phyloP scores from a whole-genome alignment of 2,113 vertebrate species.

The Globicephala melas region DNA sequence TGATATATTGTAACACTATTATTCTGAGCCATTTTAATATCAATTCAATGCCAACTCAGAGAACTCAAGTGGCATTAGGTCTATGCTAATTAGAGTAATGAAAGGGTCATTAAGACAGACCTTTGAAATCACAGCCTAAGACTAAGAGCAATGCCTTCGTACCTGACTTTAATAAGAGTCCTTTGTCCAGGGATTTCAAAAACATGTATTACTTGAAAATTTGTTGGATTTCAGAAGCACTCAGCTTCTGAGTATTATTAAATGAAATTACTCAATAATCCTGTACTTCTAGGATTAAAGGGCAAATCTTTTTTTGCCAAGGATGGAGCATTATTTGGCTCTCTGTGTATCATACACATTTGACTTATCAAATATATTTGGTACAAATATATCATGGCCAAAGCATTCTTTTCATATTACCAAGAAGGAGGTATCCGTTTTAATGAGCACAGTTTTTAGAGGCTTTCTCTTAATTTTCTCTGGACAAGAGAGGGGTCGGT shows the following conservation, averaged over 20 bases:
- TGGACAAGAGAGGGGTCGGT: not conserved
- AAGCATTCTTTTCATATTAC: not conserved
- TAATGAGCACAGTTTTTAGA: not conserved
- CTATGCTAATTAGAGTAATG: not conserved
- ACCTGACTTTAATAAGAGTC: not conserved
- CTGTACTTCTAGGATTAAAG: not conserved
- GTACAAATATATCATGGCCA: not conserved
- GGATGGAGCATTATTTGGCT: not conserved
- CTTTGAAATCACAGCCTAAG: not conserved
- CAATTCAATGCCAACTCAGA: not conserved
- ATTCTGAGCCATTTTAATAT: not conserved
- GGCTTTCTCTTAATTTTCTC: not conserved
- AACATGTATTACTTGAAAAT: not conserved
- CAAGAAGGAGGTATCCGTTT: not conserved
- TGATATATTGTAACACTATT: not conserved
- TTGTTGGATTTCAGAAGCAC: not conserved
- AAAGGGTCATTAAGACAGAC: not conserved
- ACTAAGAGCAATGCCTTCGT: not conserved
- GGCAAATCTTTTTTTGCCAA: not conserved
- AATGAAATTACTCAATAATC: not conserved
- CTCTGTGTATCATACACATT: not conserved
- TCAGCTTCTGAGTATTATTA: not conserved
- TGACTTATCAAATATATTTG: not conserved
- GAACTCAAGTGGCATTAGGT: not conserved
- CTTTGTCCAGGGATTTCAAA: slow-evolving; percentile 1